Base-by-base conservation (phyloP, 1,140 invertebrate genomes). In the Cydia pomonella region DNA sequence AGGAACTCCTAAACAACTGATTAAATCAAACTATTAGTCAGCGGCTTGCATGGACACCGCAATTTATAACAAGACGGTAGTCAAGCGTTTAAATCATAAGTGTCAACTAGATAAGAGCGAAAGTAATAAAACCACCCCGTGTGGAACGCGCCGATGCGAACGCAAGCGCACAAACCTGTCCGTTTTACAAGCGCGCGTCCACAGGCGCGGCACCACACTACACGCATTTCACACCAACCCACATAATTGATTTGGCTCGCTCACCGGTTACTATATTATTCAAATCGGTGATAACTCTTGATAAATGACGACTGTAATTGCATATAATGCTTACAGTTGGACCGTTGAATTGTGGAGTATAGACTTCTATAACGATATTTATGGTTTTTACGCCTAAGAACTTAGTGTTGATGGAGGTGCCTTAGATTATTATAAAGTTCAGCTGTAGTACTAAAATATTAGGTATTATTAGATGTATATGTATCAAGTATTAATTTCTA, bases 281-380 rank as follows among this genome's bases (percentile, higher is more conserved):
- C 73, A 74, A 71, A 77, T 75, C 76, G 75, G 76, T 77, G 78
- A 81, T 81, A 81, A 77, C 71, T 81, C 74, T 73, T 77, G 73
- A 77, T 72, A 76, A 81, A 81, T 73, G 78, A 81, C 63, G 76
- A 78, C 78, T 77, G 73, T 81, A 73, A 79, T 76, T 74, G 73
- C 47, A 71, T 73, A 79, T 79, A 81, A 79, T 81, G 47, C 71
- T 75, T 69, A 69, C 75, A 76, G 50, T 59, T 69, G 72, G 75
- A 62, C 62, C 59, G 71, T 64, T 59, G 72, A 23, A 33, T 47
- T 21, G 33, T 74, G 66, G 76, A 74, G 64, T 72, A 29, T 66
- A 44, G 62, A 79, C 81, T 82, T 85, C 84, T 82, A 77, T 77
- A 73, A 75, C 76, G 75, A 69, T 69, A 69, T 69, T 69, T 69